Base-by-base conservation (phyloP, 2,797 vertebrate genomes). In the Odontamblyopus rebecca region DNA sequence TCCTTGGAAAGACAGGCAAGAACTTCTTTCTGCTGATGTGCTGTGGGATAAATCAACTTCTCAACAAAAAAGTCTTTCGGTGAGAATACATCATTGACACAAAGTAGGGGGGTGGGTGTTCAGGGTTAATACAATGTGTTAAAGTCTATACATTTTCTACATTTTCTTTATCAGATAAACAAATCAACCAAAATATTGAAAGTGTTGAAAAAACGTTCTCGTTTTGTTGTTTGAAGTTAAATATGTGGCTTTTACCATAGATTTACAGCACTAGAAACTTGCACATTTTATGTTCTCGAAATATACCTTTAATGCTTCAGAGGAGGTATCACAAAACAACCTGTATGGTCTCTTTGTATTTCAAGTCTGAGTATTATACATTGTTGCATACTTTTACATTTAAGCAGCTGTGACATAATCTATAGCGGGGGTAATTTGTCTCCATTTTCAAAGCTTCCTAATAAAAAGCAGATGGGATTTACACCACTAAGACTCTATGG, bases 391-490 rank as follows among this genome's bases (percentile, higher is more conserved):
- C 35, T 23, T 64, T 48, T 6, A 64, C 6, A 26, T 3, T 62
- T 18, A 38, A 35, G 32, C 32, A 64, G 35, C 35, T 64, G 61
- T 19, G 27, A 13, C 16, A 44, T 26, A 26, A 64, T 26, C 35
- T 44, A 26, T 64, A 0, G 12, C n/a, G 18, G 38, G 35, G 35
- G n/a, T 23, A 61, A 38, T 63, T 63, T 63, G 61, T 65, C 15
- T 48, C 4, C n/a, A 48, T 50, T 50, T 65, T 65, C 23, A 65
- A 48, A 48, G 63, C 63, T 48, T 65, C 41, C 63, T 61, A 44
- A 76, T 15, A 27, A 18, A 44, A 15, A 68, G 56, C 0, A 72
- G 27, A 63, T 61, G 35, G 63, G 26, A 18, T 65, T 65, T 29
- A 50, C 44, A 18, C 23, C 26, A 9, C 4, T 48, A 23, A 64